phyloP scores from a whole-genome alignment of 2,113 vertebrate species.

The Martes martes region DNA sequence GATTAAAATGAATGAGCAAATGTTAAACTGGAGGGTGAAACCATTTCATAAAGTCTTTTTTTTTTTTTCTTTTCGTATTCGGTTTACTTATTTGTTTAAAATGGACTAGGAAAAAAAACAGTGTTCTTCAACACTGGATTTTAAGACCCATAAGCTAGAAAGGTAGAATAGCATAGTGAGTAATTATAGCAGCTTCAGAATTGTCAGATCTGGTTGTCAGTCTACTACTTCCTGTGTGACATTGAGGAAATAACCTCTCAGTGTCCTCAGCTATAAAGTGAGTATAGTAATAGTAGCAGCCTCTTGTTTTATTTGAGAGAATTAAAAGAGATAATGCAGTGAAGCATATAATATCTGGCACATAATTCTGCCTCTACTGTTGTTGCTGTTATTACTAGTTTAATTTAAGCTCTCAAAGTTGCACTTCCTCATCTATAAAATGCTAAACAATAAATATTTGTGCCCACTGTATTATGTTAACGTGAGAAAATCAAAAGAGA shows the following conservation, averaged over 20 bases:
- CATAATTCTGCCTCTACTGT: neutral
- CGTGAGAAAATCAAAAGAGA: neutral
- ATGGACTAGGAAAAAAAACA: neutral
- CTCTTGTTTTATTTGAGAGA: neutral
- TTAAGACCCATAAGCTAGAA: neutral
- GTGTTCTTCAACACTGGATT: neutral
- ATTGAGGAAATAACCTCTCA: neutral
- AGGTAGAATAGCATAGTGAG: neutral
- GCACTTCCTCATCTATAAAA: neutral
- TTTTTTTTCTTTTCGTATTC: neutral
- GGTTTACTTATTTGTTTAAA: neutral
- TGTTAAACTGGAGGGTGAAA: neutral
- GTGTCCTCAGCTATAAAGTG: neutral
- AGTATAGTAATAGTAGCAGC: neutral
- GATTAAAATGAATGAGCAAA: conserved; percentile 59
- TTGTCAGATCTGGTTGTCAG: neutral
- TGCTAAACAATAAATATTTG: neutral
- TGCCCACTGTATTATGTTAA: neutral
- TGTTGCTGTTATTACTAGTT: neutral
- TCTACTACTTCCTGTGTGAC: neutral
- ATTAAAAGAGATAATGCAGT: conserved; percentile 26
- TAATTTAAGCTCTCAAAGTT: neutral
- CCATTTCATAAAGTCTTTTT: neutral
- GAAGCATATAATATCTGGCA: neutral
- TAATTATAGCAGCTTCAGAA: neutral